These are phyloP conservation scores for Enteromius trimaculatus DNA, from an alignment of 2,797 vertebrate genomes.

Conservation along the genomic window DNA sequence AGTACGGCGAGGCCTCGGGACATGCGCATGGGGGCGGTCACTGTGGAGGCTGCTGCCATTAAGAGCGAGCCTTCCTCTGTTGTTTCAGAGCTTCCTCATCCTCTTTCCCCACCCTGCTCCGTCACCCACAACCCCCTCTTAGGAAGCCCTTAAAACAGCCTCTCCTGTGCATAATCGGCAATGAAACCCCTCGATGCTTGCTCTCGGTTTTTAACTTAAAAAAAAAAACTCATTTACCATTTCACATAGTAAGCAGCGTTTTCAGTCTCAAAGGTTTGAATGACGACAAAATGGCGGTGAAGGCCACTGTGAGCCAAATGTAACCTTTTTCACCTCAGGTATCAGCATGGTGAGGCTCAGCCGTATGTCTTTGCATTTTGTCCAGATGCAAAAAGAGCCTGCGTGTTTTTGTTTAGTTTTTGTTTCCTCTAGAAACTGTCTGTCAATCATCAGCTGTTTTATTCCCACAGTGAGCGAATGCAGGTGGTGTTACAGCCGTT, in stretches of 20 bases:
- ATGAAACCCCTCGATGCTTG: conserved; percentile 48
- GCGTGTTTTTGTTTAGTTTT: not conserved
- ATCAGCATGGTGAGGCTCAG: conserved; percentile 55
- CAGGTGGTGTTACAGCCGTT: conserved; percentile 50
- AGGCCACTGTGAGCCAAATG: conserved; percentile 49
- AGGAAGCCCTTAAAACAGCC: conserved; percentile 46
- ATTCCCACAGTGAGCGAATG: conserved; percentile 38
- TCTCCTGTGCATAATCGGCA: conserved; percentile 23
- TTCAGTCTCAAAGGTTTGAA: conserved; percentile 45
- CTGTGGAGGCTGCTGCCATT: conserved; percentile 93
- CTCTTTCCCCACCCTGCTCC: conserved; percentile 37
- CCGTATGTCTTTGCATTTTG: not conserved
- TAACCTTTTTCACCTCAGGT: conserved; percentile 62
- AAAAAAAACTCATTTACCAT: conserved; percentile 26
- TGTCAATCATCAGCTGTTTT: conserved; percentile 27
- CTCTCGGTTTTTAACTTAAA: conserved; percentile 47
- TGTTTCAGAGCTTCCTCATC: conserved; percentile 50
- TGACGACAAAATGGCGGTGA: conserved; percentile 51
- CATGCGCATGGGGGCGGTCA: conserved; percentile 85
- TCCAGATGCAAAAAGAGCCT: conserved; percentile 14
- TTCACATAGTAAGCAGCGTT: conserved; percentile 23
- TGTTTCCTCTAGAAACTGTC: conserved; percentile 14
- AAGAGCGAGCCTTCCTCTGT: conserved; percentile 59
- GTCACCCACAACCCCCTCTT: conserved; percentile 28
- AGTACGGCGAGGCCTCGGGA: conserved; percentile 86